These are phyloP conservation scores for Galendromus occidentalis DNA, from an alignment of 1,140 invertebrate species.

Conservation along the genomic window DNA sequence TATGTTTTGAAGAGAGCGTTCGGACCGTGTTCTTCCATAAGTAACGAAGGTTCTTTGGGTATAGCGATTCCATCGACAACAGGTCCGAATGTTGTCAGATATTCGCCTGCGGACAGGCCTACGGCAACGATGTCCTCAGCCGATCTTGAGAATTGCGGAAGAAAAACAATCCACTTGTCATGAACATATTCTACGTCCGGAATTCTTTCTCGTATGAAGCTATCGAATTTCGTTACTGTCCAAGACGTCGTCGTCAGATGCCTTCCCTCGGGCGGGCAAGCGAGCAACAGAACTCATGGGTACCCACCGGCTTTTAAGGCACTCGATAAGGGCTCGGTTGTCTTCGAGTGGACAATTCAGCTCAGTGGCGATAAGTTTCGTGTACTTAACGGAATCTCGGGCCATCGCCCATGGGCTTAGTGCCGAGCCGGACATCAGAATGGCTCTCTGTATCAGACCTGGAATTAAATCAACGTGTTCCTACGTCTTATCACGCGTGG, in stretches of 20 bases:
- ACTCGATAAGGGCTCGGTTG: conserved; percentile 12
- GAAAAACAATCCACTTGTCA: not conserved
- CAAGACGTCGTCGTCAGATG: not conserved
- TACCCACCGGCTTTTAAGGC: conserved; percentile 8
- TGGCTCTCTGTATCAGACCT: conserved; percentile 79
- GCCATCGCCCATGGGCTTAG: conserved; percentile 78
- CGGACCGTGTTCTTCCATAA: conserved; percentile 23
- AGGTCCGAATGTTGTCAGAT: conserved; percentile 11
- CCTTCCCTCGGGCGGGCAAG: not conserved
- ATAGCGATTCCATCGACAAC: conserved; percentile 22
- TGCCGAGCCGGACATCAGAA: conserved; percentile 84
- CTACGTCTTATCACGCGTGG: no score
- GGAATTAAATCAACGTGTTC: conserved; percentile 26
- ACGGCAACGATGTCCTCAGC: conserved; percentile 3
- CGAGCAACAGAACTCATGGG: not conserved
- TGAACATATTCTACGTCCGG: no score
- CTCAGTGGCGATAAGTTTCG: conserved; percentile 57
- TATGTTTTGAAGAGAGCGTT: conserved; percentile 32
- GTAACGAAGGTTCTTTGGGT: conserved; percentile 25
- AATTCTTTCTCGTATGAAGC: not conserved
- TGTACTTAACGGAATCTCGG: conserved; percentile 62
- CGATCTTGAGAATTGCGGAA: not conserved
- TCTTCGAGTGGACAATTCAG: conserved; percentile 47
- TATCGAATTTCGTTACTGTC: not conserved
- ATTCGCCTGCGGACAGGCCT: not conserved